Evolutionary conservation across 2,797 vertebrate species (phyloP).

Genomic region (Eleutherodactylus coqui): DNA sequence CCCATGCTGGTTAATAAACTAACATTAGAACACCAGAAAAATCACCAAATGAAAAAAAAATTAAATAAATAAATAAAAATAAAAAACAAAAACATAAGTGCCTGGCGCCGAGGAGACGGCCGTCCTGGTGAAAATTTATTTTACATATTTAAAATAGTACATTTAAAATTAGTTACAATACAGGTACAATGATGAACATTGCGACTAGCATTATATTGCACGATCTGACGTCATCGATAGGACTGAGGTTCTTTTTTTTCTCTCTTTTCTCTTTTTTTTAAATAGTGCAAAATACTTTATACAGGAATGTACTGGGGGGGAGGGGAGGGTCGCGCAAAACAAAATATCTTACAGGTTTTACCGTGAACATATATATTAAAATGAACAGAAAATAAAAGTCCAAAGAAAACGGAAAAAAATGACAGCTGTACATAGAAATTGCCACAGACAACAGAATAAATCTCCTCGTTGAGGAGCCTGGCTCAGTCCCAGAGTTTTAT

Average conservation of each 20-base stretch:
- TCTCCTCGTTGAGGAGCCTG: constrained; percentile 85
- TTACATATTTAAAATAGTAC: constrained; percentile 99
- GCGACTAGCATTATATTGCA: constrained; percentile 94
- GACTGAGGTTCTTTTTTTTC: constrained; percentile 65
- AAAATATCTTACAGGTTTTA: constrained; percentile 88
- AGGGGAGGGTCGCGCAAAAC: constrained; percentile 71
- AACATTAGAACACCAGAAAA: not conserved
- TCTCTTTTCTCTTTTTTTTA: constrained; percentile 78
- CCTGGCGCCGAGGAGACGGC: constrained; percentile 84
- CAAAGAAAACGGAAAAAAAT: constrained; percentile 75
- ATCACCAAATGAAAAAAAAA: not conserved
- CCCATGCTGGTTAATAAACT: not conserved
- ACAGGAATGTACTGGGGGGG: constrained; percentile 93
- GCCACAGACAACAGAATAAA: constrained; percentile 90
- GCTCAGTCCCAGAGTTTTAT: constrained; percentile 77
- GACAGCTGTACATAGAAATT: constrained; percentile 87
- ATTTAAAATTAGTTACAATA: constrained; percentile 96
- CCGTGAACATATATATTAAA: constrained; percentile 80
- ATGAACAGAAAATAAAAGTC: constrained; percentile 68
- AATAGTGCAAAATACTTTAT: constrained; percentile 98
- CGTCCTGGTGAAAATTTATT: constrained; percentile 92
- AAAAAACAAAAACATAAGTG: constrained; percentile 69
- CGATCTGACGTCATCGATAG: constrained; percentile 91
- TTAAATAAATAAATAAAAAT: not conserved
- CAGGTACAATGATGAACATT: constrained; percentile 92